A percentile compares a stretch with the other conserved stretches of the same genome.
Evolutionary conservation across 2,797 vertebrate species (phyloP).

Genomic region (Pampus argenteus): DNA sequence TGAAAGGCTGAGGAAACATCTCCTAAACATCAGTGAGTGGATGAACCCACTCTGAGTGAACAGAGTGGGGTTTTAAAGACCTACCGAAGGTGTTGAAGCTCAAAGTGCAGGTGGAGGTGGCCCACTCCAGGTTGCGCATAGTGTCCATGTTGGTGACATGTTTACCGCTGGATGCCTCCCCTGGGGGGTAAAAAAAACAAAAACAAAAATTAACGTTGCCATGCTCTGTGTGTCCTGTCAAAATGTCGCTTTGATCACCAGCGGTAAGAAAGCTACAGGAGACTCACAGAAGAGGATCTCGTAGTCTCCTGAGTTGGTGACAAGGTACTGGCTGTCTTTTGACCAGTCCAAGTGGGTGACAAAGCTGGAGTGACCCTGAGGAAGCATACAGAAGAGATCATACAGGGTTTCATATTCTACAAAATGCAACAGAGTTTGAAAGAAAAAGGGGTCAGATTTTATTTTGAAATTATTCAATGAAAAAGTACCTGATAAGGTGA

Average conservation of each 20-base stretch:
- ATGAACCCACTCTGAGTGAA: too few species aligned
- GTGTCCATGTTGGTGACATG: conserved; percentile 89
- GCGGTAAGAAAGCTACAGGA: neutral
- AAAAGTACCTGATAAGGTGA: neutral
- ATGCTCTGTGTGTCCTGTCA: neutral
- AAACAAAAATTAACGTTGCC: neutral
- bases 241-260: neutral
- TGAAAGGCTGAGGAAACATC: neutral
- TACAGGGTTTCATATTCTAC: neutral
- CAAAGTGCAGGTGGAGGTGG: conserved; percentile 88
- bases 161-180: conserved; percentile 89
- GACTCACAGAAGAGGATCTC: conserved; percentile 93
- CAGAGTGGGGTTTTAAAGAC: conserved; percentile 20
- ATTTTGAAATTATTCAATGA: neutral
- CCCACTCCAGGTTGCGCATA: conserved; percentile 89
- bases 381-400: neutral
- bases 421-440: too few species aligned
- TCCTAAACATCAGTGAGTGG: neutral
- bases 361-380: conserved; percentile 94
- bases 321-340: conserved; percentile 87
- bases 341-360: conserved; percentile 95
- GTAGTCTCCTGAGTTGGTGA: conserved; percentile 95
- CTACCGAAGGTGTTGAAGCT: conserved; percentile 90
- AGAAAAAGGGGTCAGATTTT: too few species aligned
- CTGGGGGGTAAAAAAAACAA: conserved; percentile 63